Conservation (phyloP, 2,113 vertebrate genomes). For the Vulpes lagopus region DNA sequence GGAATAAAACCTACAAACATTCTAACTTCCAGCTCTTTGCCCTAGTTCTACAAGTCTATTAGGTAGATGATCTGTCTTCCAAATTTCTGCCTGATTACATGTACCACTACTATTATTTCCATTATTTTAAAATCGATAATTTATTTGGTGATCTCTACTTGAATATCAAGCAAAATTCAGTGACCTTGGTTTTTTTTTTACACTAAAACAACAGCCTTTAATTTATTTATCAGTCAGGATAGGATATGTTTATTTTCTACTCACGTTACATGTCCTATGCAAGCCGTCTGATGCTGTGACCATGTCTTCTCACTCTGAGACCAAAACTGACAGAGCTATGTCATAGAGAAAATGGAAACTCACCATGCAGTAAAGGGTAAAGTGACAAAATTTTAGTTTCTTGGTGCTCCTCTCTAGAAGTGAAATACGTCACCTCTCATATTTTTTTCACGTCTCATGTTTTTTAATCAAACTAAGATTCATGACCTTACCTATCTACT, state of each 20-base stretch:
- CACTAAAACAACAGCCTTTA: neutral
- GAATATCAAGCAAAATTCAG: neutral
- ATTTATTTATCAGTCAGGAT: neutral
- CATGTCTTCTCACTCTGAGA: neutral
- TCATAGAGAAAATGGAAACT: neutral
- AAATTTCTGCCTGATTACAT: neutral
- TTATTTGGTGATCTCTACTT: neutral
- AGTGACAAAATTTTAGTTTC: neutral
- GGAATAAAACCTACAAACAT: neutral
- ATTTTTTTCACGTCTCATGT: neutral
- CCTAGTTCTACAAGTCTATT: neutral
- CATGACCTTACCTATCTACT: neutral
- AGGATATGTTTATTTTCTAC: neutral
- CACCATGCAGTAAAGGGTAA: neutral
- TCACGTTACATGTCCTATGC: neutral
- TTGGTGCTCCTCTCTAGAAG: neutral
- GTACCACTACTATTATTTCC: neutral
- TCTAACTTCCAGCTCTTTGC: neutral
- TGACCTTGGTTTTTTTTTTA: neutral
- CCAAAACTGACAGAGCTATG: neutral
- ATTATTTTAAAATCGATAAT: neutral
- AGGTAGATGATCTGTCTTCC: neutral
- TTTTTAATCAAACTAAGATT: neutral
- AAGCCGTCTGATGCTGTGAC: neutral
- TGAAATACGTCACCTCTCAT: neutral